Percentiles rank a stretch among this genome's conserved stretches.
Evolutionary conservation across 2,888 invertebrate genomes (phyloP).

Genomic region (Mycalesis mineus): DNA sequence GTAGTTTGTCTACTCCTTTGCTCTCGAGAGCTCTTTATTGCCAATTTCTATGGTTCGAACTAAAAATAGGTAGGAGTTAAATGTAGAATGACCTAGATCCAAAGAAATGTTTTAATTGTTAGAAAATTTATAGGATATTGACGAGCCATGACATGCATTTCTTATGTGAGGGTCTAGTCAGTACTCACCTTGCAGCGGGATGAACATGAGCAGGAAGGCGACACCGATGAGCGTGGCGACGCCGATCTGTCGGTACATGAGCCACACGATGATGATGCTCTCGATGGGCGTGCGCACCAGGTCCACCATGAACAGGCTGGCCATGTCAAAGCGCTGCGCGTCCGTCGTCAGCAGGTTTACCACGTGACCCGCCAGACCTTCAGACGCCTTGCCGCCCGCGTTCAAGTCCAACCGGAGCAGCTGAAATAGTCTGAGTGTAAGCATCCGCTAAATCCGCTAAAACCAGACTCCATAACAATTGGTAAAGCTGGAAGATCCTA

Average conservation of each 20-base stretch:
- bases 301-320: conserved; percentile 88
- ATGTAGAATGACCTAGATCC: too few relatives aligned
- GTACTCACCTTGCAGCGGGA: conserved; percentile 39
- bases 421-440: conserved; percentile 71
- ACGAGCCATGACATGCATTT: too few relatives aligned
- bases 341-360: conserved; percentile 91
- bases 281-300: conserved; percentile 90
- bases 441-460: too few relatives aligned
- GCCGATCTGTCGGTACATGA: conserved; percentile 82
- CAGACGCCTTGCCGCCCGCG: conserved; percentile 76
- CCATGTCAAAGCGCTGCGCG: conserved; percentile 90
- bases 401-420: conserved; percentile 83
- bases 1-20: too few relatives aligned
- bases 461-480: too few relatives aligned
- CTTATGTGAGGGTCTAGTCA: too few relatives aligned
- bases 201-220: conserved; percentile 77
- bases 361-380: conserved; percentile 83
- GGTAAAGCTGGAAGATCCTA: too few relatives aligned
- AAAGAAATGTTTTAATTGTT: too few relatives aligned
- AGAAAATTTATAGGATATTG: too few relatives aligned
- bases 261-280: conserved; percentile 84
- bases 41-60: too few relatives aligned
- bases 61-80: too few relatives aligned
- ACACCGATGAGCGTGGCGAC: conserved; percentile 79
- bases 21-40: too few relatives aligned